Conservation (phyloP, 2,113 vertebrate species). For the Orientallactaga bullata region DNA sequence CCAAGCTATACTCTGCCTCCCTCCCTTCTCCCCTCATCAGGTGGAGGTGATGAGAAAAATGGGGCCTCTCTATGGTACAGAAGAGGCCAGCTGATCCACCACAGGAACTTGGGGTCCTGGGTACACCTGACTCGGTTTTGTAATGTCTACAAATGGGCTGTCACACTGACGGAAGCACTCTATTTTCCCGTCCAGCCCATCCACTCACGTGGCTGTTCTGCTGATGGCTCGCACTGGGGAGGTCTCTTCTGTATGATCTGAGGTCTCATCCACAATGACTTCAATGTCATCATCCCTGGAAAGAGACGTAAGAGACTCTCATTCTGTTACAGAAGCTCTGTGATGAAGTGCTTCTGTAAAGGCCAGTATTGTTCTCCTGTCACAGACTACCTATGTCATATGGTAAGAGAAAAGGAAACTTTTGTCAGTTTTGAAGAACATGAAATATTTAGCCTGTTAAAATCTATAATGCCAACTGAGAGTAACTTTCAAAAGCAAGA, state of each 20-base stretch:
- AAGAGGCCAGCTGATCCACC: not conserved
- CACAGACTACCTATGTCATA: not conserved
- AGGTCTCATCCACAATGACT: conserved; percentile 93
- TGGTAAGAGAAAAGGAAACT: not conserved
- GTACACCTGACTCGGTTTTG: accelerated
- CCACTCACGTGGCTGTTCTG: conserved; percentile 90
- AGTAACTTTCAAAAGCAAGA: not conserved
- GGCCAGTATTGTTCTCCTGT: not conserved
- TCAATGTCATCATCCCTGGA: conserved; percentile 98
- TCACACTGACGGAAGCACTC: accelerated
- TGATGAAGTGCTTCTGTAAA: not conserved
- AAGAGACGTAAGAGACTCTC: conserved; percentile 71
- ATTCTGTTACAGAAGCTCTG: conserved; percentile 1
- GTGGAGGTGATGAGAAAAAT: not conserved
- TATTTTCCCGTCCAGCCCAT: accelerated
- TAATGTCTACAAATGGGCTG: not conserved
- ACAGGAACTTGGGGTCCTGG: not conserved
- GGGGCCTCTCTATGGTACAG: not conserved
- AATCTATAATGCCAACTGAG: not conserved
- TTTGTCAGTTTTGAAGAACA: not conserved
- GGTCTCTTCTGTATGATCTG: conserved; percentile 90
- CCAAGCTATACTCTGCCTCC: not conserved
- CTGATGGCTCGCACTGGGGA: conserved; percentile 88
- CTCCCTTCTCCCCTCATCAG: not conserved
- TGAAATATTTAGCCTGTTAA: not conserved